Base-by-base conservation (phyloP, 1,140 invertebrate species). In the Brachionus manjavacas region DNA sequence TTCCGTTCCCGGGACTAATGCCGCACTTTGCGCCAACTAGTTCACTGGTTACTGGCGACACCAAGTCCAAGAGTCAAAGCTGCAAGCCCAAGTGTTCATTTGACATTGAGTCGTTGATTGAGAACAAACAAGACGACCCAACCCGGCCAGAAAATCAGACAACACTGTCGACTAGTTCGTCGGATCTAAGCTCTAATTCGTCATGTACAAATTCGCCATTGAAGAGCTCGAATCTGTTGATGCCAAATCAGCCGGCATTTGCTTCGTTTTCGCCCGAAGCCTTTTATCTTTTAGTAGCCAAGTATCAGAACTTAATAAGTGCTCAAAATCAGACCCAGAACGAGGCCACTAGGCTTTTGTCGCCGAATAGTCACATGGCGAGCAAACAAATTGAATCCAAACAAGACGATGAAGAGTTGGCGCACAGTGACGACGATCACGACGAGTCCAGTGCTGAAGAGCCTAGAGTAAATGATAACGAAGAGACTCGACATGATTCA, bases 51-150 rank as follows among this genome's bases (percentile, higher is more conserved):
- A n/a, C n/a, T 35, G 39, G 31, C 28, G 68, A 72, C 16, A 68
- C 12, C n/a, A 81, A 81, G 52, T 28, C 25, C n/a, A 81, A 81
- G 52, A 35, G 16, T 16, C 68, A 39, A 41, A 43, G 31, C 9
- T 41, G 12, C n/a, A 72, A 72, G 16, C 68, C 68, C 6, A 72
- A 72, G 35, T 72, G 68, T 72, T 72, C 68, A 16, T 72, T 72
- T 72, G 68, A 81, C 41, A 81, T 81, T 81, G 79, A 81, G 6
- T 81, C 79, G 25, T 68, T 81, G 35, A 81, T 81, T 7, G 79
- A 81, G 20, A 64, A 25, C 31, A 81, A 68, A 41, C 31, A 81
- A n/a, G 79, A 81, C 4, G 79, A 81, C 7, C 7, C 52, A 64
- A 16, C 70, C 12, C 72, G 43, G 8, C 39, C 16, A 76, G 72